Conservation (phyloP, 2,797 vertebrate genomes). For the Hemibagrus guttatus region DNA sequence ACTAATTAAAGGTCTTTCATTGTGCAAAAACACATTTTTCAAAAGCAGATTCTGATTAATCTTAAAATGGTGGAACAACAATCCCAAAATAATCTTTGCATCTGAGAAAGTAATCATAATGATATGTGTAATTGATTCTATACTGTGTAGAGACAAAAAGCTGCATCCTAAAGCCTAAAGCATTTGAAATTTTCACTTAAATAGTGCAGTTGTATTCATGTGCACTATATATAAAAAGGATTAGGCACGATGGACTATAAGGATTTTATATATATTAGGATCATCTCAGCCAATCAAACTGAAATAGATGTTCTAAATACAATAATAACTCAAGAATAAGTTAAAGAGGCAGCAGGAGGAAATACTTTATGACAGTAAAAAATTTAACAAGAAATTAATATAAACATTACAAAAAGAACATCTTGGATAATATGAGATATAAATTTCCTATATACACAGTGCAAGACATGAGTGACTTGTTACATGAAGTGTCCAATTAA, state of each 20-base stretch:
- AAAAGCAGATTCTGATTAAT: no score
- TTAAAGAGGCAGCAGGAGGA: background rate
- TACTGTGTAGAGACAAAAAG: background rate
- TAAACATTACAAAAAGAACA: background rate
- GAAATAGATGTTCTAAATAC: background rate
- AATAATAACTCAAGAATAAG: background rate
- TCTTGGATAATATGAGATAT: background rate
- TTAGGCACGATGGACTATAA: background rate
- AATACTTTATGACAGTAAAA: background rate
- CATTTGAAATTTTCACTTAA: background rate
- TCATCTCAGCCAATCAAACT: background rate
- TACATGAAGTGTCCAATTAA: background rate
- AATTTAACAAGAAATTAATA: background rate
- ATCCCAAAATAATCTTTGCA: conserved; percentile 1
- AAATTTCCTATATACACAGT: background rate
- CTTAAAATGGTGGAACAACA: background rate
- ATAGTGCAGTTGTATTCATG: background rate
- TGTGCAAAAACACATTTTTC: background rate
- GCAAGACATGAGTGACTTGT: background rate
- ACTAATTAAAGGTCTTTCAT: background rate
- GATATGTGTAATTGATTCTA: background rate
- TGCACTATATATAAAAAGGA: background rate
- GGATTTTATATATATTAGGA: background rate
- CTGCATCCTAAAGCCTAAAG: background rate
- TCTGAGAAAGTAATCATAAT: background rate